Evolutionary conservation across 2,113 vertebrate species (phyloP), one percentile per base, ranked within the genome.

Genomic region (Oreocharis arfaki): DNA sequence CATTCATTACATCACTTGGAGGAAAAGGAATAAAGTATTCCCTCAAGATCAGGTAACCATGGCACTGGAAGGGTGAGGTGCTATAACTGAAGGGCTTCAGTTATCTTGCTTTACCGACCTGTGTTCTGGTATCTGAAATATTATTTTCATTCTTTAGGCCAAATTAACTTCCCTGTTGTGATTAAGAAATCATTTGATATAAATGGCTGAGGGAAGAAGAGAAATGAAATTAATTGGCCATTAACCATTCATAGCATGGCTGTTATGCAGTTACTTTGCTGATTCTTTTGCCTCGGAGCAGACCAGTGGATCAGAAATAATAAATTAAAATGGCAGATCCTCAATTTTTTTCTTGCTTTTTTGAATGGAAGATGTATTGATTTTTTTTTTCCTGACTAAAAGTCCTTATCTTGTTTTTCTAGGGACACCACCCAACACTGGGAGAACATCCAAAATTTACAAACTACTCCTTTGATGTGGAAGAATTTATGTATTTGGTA

Each of bases 371-470:
- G 60, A 57, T 30, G 13, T 60, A 20, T 23, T 89, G 33, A 33
- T 16, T 32, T 44, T 55, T 24, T 24, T 70, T 73, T 64, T 67
- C 22, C 78, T 65, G 56, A 74, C 77, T 96, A 41, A 73, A 92
- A 93, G 35, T 3, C 32, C 53, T 81, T 68, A 90, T 92, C 94
- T 97, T 67, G 7, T 93, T 94, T 94, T 86, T 79, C 32, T 97
- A 99, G 99, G 99, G 99, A 91, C 99, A 99, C 97, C 99, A 99
- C 95, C 99, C 99, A 44, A 99, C 99, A 8, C 98, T 99, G 24
- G 99, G 99, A 84, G 99, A 99, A 49, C 99, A 99, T 89, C 99
- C 99, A 0, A 99, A 99, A 97, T 99, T 99, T 90, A 99, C 99
- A 46, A 99, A 99, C 98, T 99, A 99, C 95, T 98, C 98, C 88